These are phyloP conservation scores for Antheraea yamamai DNA, from an alignment of 2,888 invertebrate genomes.

Conservation along the genomic window DNA sequence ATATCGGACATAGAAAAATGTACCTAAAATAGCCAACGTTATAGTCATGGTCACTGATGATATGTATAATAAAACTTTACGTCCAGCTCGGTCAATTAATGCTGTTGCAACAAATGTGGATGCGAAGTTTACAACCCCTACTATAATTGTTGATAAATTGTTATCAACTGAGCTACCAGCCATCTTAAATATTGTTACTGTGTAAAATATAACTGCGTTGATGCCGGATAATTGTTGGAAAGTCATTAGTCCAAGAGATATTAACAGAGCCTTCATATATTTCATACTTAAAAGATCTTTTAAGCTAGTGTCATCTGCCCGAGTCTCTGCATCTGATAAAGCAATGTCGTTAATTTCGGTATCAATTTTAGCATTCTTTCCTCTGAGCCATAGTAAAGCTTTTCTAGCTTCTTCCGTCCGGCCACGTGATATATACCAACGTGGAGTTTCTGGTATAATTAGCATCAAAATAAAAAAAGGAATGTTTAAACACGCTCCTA, in stretches of 20 bases:
- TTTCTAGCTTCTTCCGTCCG: constrained; percentile 88
- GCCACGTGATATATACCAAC: constrained; percentile 92
- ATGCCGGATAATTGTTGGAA: constrained; percentile 98
- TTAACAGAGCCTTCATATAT: constrained; percentile 89
- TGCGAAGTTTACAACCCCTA: constrained; percentile 94
- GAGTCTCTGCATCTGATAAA: constrained; percentile 85
- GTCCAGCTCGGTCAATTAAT: constrained; percentile 93
- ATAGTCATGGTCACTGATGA: constrained; percentile 91
- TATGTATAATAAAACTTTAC: constrained; percentile 93
- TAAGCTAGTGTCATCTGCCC: constrained; percentile 83
- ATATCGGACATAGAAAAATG: constrained; percentile 87
- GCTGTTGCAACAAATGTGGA: constrained; percentile 93
- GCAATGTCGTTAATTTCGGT: constrained; percentile 89
- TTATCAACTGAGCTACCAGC: constrained; percentile 91
- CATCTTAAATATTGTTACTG: constrained; percentile 92
- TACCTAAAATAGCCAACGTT: constrained; percentile 87
- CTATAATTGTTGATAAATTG: constrained; percentile 91
- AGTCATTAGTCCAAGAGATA: constrained; percentile 94
- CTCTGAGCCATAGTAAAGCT: constrained; percentile 92
- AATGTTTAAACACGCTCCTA: constrained; percentile 89
- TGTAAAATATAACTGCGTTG: constrained; percentile 98
- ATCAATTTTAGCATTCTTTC: constrained; percentile 88
- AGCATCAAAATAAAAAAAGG: constrained; percentile 91
- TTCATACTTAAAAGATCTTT: constrained; percentile 86
- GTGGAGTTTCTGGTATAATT: constrained; percentile 95